Evolutionary conservation across 2,113 vertebrate genomes (phyloP).

Genomic region (Emydura subglobosa): DNA sequence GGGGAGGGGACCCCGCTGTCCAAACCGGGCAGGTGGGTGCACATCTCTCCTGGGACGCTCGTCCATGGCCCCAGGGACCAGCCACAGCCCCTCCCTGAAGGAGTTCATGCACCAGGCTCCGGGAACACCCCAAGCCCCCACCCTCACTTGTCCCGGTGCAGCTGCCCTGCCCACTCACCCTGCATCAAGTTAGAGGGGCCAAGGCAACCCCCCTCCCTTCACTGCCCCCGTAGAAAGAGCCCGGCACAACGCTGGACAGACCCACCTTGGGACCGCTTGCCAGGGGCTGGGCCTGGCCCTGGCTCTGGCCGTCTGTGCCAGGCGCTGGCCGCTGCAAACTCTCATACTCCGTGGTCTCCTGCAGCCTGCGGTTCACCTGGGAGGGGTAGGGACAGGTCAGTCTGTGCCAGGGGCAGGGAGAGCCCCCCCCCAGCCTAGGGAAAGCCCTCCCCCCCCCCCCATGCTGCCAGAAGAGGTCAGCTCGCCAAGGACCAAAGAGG

Average conservation of each 20-base stretch:
- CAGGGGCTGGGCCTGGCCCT: slow-evolving; percentile 83
- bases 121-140: background rate
- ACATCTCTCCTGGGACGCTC: background rate
- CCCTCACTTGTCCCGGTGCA: background rate
- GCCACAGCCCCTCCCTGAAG: background rate
- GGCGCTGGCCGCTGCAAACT: slow-evolving; percentile 66
- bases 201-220: background rate
- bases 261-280: slow-evolving; percentile 75
- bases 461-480: background rate
- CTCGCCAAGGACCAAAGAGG: too few relatives aligned
- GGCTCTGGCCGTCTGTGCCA: slow-evolving; percentile 17
- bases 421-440: background rate
- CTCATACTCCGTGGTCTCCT: slow-evolving; percentile 79
- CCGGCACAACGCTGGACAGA: background rate
- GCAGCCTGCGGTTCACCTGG: slow-evolving; percentile 87
- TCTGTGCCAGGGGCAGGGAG: background rate
- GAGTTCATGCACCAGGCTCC: background rate
- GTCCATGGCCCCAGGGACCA: background rate
- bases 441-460: rapidly evolving
- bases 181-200: background rate
- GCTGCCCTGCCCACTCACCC: background rate
- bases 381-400: background rate
- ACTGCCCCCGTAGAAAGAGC: background rate
- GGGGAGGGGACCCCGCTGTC: too few relatives aligned
- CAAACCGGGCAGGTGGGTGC: background rate